Evolutionary conservation across 1,140 invertebrate species (phyloP), one percentile per base, ranked within the genome.

Genomic region (Archivesica marissinica): DNA sequence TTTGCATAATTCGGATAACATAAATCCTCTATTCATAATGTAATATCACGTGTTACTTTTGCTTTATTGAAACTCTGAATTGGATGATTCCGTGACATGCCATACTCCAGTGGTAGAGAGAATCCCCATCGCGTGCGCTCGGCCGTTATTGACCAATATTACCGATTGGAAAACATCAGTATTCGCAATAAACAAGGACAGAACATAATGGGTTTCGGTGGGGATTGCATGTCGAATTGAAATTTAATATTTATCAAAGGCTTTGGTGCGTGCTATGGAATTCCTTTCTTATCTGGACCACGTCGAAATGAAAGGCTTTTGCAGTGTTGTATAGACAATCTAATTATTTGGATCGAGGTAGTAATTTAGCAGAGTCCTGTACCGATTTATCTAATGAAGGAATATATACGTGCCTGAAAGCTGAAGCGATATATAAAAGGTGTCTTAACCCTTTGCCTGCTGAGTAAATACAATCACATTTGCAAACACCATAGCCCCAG

Each of bases 1-100:
- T 83, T 83, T 83, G 80, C 80, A 83, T 83, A 83, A 83, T 83
- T 83, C 68, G 80, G 70, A 61, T 54, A 41, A 33, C 80, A 83
- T 83, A 83, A 83, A 83, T 83, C 80, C 80, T 20, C 33, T 20
- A 44, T 44, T 75, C 80, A 75, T 75, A 74, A 83, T 83, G 80
- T 75, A 74, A n/a, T 64, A 75, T 83, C 80, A 83, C 70, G 80
- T 59, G 68, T 59, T n/a, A 23, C 38, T 64, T 50, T 25, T 50
- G 54, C 52, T 83, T 83, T 83, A 83, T 83, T 83, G 66, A 83
- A 83, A 83, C 80, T 72, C 56, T 44, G 66, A 75, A 83, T 83
- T 41, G 80, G 41, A 6, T 17, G 41, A 83, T 83, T 28, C 39
- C 80, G 80, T 83, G 80, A 70, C 35, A 1, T 52, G 13, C 20